phyloP scores from a whole-genome alignment of 2,113 vertebrate species.

The Datnioides undecimradiatus region DNA sequence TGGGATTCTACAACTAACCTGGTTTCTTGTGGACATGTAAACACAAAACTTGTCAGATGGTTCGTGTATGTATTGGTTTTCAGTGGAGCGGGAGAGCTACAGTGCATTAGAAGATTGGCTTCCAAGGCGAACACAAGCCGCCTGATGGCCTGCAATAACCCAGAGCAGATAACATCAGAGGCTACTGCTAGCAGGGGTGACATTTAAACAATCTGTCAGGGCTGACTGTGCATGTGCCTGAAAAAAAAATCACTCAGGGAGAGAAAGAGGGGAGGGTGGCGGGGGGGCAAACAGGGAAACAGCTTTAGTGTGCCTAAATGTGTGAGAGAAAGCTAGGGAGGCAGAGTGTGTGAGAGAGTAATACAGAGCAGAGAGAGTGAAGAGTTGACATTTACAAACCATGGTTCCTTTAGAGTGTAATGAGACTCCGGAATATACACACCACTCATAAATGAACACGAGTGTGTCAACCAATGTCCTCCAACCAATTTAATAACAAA shows the following conservation, averaged over 20 bases:
- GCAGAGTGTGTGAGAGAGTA: constrained; percentile 10
- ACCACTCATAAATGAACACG: neutral
- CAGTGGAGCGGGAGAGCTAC: constrained; percentile 21
- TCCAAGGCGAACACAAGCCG: constrained; percentile 32
- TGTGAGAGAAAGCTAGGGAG: constrained; percentile 15
- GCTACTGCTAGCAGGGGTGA: constrained; percentile 74
- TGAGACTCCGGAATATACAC: neutral
- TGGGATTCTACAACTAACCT: neutral
- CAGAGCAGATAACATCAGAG: constrained; percentile 73
- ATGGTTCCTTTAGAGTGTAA: constrained; percentile 17
- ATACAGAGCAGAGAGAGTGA: constrained; percentile 12
- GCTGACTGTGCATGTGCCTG: constrained; percentile 70
- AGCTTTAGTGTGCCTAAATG: constrained; percentile 15
- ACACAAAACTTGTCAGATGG: constrained; percentile 11
- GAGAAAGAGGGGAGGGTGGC: neutral
- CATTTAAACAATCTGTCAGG: constrained; percentile 82
- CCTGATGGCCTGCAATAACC: constrained; percentile 70
- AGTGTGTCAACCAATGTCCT: neutral
- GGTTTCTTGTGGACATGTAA: constrained; percentile 8
- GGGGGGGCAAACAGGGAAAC: constrained; percentile 17
- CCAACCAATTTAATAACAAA: neutral
- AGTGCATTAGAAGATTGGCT: constrained; percentile 35
- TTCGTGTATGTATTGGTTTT: constrained; percentile 29
- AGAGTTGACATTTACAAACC: constrained; percentile 46
- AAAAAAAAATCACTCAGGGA: constrained; percentile 52